Percentiles rank a stretch among this genome's conserved stretches.
Evolutionary conservation across 2,797 vertebrate species (phyloP).

Genomic region (Rhabdomys pumilio): DNA sequence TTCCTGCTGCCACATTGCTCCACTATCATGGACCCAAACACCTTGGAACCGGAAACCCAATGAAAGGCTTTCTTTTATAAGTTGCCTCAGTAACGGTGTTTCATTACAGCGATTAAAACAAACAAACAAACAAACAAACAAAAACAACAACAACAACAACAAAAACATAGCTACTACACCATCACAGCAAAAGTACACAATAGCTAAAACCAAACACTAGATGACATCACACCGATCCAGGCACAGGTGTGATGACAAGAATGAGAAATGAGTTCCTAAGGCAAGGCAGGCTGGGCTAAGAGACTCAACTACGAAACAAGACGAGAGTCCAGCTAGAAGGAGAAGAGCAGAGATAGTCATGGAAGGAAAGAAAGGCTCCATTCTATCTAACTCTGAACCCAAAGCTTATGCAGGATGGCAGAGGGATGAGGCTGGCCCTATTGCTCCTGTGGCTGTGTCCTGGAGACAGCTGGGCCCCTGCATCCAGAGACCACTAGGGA

Average conservation of each 20-base stretch:
- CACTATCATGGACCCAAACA: neutral
- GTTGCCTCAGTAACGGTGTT: neutral
- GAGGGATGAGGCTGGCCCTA: fast-evolving
- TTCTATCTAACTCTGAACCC: neutral
- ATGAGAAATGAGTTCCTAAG: neutral
- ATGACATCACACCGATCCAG: neutral
- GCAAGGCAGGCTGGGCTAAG: neutral
- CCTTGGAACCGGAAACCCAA: neutral
- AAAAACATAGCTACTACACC: no score
- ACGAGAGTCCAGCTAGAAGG: neutral
- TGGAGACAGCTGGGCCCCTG: neutral
- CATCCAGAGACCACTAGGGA: neutral
- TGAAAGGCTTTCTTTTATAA: neutral
- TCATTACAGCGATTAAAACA: neutral
- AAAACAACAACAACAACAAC: no score
- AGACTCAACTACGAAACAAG: neutral
- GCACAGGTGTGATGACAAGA: neutral
- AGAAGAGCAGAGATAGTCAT: neutral
- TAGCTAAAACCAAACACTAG: neutral
- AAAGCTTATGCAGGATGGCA: neutral
- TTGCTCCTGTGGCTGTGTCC: neutral
- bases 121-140: no score
- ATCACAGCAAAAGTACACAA: neutral
- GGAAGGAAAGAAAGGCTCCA: neutral
- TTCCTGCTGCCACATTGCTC: no score